Percentiles rank a stretch among this genome's conserved stretches.
Conservation (phyloP, 2,888 invertebrate genomes). For the Malacosoma neustria region DNA sequence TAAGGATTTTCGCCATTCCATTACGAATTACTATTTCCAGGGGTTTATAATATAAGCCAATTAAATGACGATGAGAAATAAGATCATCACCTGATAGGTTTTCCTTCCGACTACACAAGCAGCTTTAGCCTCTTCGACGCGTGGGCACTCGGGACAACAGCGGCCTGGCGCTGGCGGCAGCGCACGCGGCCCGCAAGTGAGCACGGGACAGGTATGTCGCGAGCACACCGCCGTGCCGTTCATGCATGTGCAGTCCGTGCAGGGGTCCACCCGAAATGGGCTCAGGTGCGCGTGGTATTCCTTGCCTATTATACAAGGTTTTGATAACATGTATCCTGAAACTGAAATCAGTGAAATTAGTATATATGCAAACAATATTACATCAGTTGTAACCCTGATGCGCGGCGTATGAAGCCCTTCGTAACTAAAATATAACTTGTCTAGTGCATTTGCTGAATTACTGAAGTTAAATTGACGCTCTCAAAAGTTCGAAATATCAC, state of each 20-base stretch:
- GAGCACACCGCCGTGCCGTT: constrained; percentile 88
- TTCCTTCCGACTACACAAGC: constrained; percentile 79
- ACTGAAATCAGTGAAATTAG: constrained; percentile 16
- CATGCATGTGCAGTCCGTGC: constrained; percentile 89
- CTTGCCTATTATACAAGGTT: constrained; percentile 82
- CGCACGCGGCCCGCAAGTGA: constrained; percentile 87
- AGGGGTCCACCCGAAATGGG: constrained; percentile 81
- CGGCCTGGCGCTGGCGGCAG: constrained; percentile 77
- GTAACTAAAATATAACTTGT: too few relatives aligned
- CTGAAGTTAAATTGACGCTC: too few relatives aligned
- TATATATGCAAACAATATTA: too few relatives aligned
- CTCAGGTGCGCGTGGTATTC: constrained; percentile 78
- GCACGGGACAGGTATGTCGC: constrained; percentile 90
- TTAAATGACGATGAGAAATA: constrained; percentile 19
- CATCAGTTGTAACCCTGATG: too few relatives aligned
- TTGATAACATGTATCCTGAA: constrained; percentile 47
- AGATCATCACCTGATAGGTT: constrained; percentile 79
- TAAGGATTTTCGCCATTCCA: too few relatives aligned
- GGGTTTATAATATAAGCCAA: too few relatives aligned
- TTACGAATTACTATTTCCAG: too few relatives aligned
- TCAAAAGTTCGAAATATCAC: too few relatives aligned
- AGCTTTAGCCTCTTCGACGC: constrained; percentile 78
- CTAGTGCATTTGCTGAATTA: too few relatives aligned
- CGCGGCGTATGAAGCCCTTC: too few relatives aligned
- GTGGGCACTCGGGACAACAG: constrained; percentile 87